Evolutionary conservation across 1,140 invertebrate species (phyloP).

Genomic region (Ptiloglossa arizonensis): DNA sequence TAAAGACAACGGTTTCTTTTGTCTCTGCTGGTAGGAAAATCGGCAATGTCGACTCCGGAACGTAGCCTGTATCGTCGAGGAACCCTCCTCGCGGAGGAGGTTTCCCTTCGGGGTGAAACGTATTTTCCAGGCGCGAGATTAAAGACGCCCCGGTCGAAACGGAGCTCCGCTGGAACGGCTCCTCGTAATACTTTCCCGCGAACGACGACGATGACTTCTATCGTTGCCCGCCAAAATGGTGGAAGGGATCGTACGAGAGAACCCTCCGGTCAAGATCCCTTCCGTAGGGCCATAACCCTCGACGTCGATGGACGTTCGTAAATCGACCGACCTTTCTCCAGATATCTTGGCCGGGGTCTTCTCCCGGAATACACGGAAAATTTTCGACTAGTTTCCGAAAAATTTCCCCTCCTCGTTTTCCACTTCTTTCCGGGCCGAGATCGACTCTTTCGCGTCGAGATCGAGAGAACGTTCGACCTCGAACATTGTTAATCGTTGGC

Average conservation of each 20-base stretch:
- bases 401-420: not conserved
- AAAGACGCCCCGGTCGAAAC: not conserved
- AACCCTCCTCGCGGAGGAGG: too few species aligned
- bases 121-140: not conserved
- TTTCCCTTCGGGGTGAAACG: too few species aligned
- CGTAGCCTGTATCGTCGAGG: too few species aligned
- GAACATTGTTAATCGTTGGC: slow-evolving; percentile 23
- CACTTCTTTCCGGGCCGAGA: too few species aligned
- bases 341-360: slow-evolving; percentile 15
- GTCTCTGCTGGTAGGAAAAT: too few species aligned
- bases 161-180: not conserved
- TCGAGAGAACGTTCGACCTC: too few species aligned
- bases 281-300: slow-evolving; percentile 26
- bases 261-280: slow-evolving; percentile 3
- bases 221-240: not conserved
- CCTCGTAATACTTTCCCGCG: not conserved
- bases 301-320: slow-evolving; percentile 37
- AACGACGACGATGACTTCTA: not conserved
- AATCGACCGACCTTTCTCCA: slow-evolving; percentile 53
- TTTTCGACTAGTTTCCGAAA: slow-evolving; percentile 38
- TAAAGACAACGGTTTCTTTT: too few species aligned
- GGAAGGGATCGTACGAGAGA: not conserved
- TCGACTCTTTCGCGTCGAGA: too few species aligned
- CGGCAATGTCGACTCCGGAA: too few species aligned
- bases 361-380: slow-evolving; percentile 12